Base-by-base conservation (phyloP, 2,113 vertebrate species). In the Ailuropoda melanoleuca region DNA sequence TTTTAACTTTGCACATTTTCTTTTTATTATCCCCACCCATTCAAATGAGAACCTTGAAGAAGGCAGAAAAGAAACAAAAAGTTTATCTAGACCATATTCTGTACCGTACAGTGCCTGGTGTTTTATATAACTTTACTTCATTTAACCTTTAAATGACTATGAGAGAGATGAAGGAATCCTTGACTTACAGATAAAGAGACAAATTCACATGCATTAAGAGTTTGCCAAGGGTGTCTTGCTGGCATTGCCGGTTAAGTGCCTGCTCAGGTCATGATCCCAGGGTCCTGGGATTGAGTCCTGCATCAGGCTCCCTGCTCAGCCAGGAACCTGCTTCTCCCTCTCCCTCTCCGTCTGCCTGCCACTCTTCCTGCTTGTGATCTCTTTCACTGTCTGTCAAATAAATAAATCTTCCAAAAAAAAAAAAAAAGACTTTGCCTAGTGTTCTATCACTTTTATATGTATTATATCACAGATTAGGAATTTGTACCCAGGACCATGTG, bases 41-140 rank as follows among this genome's bases (percentile, higher is more conserved):
- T 92, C 68, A 93, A 93, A 77, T 10, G 70, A 96, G 85, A 95
- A 60, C 29, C 48, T 60, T 77, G 60, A 97, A 93, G 66, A 94
- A 97, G 34, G 21, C 53, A 85, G 18, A 80, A 90, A 93, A 88
- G 26, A 85, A 62, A 88, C 11, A 80, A 89, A 88, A 90, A 83
- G 72, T 13, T 90, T 92, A 56, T 4, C 29, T 95, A 29, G 48
- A 88, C 88, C 18, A 56, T 62, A 85, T 31, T 91, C 12, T 74
- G 23, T 75, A 13, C 43, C 87, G 0, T 66, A n/a, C 29, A 60
- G 0, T 77, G 26, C 9, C 60, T 37, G 1, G 1, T 90, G 37
- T 89, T 87, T 88, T 93, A 46, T 6, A 11, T 87, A 68, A 66
- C 23, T 92, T 97, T 66, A 46, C 74, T 88, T 93, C 14, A 86